phyloP scores from a whole-genome alignment of 2,113 vertebrate genomes.

The Phylloscopus whistleri region DNA sequence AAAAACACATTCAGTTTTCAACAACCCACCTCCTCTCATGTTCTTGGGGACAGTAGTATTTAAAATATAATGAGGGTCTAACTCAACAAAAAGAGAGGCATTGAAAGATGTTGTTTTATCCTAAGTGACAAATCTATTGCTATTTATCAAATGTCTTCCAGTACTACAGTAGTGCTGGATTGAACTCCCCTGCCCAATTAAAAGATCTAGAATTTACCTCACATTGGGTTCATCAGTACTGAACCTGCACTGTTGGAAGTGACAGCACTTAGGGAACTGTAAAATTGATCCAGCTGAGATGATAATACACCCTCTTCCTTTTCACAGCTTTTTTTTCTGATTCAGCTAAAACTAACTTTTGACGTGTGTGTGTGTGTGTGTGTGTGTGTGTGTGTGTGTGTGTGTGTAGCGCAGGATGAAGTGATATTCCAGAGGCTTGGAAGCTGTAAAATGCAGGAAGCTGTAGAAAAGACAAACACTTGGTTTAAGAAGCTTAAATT shows the following conservation, averaged over 20 bases:
- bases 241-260: neutral
- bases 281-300: neutral
- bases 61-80: neutral
- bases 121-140: neutral
- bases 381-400: too few relatives aligned
- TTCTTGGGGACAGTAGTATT: neutral
- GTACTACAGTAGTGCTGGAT: rapidly evolving
- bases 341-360: neutral
- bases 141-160: neutral
- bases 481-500: neutral
- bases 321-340: neutral
- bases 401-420: neutral
- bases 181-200: neutral
- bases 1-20: neutral
- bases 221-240: neutral
- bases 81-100: neutral
- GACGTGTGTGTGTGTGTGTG: neutral
- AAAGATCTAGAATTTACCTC: neutral
- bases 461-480: neutral
- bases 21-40: neutral
- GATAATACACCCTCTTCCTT: neutral
- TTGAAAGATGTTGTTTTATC: neutral
- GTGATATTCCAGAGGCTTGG: neutral
- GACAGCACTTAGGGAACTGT: neutral
- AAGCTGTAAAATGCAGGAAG: neutral